Evolutionary conservation across 2,797 vertebrate species (phyloP).

Genomic region (Podarcis lilfordi): DNA sequence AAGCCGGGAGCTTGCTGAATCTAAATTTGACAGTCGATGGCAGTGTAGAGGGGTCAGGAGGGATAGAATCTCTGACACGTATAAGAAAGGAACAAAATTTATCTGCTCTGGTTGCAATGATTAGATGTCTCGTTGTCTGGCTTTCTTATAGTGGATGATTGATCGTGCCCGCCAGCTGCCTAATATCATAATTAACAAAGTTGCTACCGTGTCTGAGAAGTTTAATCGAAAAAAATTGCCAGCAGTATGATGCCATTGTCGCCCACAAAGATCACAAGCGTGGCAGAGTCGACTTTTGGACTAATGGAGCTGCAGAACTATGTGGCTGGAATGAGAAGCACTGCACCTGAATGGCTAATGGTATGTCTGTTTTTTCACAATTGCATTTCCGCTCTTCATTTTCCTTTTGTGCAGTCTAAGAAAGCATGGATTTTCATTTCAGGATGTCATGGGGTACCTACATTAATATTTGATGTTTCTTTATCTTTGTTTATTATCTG

Average conservation of each 20-base stretch:
- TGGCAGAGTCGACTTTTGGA: slow-evolving; percentile 69
- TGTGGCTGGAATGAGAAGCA: slow-evolving; percentile 64
- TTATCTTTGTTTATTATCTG: not conserved
- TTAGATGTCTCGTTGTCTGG: slow-evolving; percentile 83
- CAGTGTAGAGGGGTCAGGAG: slow-evolving; percentile 82
- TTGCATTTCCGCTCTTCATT: slow-evolving; percentile 26
- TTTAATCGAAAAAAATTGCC: slow-evolving; percentile 80
- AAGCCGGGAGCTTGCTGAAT: slow-evolving; percentile 80
- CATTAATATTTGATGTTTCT: not conserved
- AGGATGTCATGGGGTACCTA: slow-evolving; percentile 33
- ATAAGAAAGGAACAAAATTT: slow-evolving; percentile 82
- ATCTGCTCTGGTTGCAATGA: slow-evolving; percentile 80
- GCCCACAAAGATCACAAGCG: slow-evolving; percentile 73
- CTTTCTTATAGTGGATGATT: slow-evolving; percentile 81
- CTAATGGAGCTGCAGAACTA: slow-evolving; percentile 70
- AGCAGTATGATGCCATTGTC: slow-evolving; percentile 74
- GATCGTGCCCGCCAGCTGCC: slow-evolving; percentile 79
- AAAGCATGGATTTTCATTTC: slow-evolving; percentile 45
- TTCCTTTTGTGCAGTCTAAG: slow-evolving; percentile 41
- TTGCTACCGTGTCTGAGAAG: slow-evolving; percentile 80
- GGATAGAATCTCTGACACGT: slow-evolving; percentile 80
- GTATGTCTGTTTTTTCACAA: slow-evolving; percentile 70
- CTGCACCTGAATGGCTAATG: slow-evolving; percentile 68
- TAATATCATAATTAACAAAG: slow-evolving; percentile 85
- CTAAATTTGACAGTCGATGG: slow-evolving; percentile 83